Percentiles rank a stretch among this genome's conserved stretches.
Conservation (phyloP, 2,888 invertebrate species). For the Caenorhabditis becei region DNA sequence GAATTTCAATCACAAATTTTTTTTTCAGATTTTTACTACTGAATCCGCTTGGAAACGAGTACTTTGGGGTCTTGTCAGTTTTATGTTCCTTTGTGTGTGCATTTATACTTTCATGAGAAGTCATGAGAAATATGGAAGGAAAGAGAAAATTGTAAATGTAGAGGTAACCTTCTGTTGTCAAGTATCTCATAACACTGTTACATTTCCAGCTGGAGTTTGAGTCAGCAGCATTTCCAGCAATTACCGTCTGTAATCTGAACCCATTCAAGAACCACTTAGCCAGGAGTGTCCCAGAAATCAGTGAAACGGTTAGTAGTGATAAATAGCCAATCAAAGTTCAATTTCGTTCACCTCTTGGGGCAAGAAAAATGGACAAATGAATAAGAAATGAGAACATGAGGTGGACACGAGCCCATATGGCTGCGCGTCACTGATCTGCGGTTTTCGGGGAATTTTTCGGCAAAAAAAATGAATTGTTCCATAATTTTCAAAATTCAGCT, state of each 20-base stretch:
- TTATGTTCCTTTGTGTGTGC: conserved; percentile 60
- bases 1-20: not conserved
- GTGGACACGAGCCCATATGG: too few species aligned
- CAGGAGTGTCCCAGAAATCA: conserved; percentile 77
- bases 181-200: not conserved
- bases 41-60: conserved; percentile 50
- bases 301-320: conserved; percentile 73
- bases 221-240: conserved; percentile 78
- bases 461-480: conserved; percentile 2
- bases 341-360: conserved; percentile 2
- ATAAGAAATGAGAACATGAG: conserved; percentile 42
- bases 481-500: conserved; percentile 66
- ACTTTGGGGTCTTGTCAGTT: conserved; percentile 70
- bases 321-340: conserved; percentile 21
- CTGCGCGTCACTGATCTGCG: too few species aligned
- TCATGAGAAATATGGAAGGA: conserved; percentile 73
- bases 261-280: conserved; percentile 80
- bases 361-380: conserved; percentile 42
- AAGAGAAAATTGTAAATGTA: conserved; percentile 80
- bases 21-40: conserved; percentile 63
- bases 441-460: too few species aligned
- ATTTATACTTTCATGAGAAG: conserved; percentile 69
- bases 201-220: conserved; percentile 78
- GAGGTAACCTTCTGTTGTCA: conserved; percentile 69
- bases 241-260: conserved; percentile 80